phyloP scores from a whole-genome alignment of 2,113 vertebrate genomes.

The Sula dactylatra region DNA sequence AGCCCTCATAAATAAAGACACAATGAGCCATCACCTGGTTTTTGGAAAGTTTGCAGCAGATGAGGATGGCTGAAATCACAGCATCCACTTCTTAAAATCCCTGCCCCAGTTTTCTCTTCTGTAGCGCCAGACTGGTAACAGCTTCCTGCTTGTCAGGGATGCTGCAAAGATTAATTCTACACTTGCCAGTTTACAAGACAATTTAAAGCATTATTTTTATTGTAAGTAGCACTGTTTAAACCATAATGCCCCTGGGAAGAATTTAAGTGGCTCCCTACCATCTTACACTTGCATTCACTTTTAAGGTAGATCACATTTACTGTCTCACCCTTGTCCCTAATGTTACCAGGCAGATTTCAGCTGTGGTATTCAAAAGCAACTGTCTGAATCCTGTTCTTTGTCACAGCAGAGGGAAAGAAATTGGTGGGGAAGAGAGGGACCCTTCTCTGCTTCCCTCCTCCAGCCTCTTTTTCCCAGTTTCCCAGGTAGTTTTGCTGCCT shows the following conservation, averaged over 20 bases:
- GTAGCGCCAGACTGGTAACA: not conserved
- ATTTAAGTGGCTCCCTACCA: not conserved
- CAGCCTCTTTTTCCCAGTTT: not conserved
- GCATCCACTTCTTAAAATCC: not conserved
- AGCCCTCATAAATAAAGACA: not conserved
- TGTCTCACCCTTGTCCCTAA: not conserved
- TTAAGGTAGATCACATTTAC: not conserved
- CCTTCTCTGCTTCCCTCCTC: rapidly evolving
- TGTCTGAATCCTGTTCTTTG: not conserved
- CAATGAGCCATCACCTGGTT: not conserved
- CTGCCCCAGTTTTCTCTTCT: not conserved
- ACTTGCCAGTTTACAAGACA: not conserved
- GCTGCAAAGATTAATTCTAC: not conserved
- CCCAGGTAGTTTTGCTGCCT: not conserved
- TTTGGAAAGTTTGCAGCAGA: not conserved
- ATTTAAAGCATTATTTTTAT: not conserved
- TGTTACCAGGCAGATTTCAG: not conserved
- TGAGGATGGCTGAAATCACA: not conserved
- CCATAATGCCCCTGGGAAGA: not conserved
- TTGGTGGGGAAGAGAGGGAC: not conserved
- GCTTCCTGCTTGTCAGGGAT: not conserved
- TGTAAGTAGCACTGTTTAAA: not conserved
- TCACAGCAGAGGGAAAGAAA: not conserved
- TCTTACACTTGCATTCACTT: not conserved
- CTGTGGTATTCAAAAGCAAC: not conserved